Conservation (phyloP, 2,113 vertebrate genomes). For the Aegypius monachus region DNA sequence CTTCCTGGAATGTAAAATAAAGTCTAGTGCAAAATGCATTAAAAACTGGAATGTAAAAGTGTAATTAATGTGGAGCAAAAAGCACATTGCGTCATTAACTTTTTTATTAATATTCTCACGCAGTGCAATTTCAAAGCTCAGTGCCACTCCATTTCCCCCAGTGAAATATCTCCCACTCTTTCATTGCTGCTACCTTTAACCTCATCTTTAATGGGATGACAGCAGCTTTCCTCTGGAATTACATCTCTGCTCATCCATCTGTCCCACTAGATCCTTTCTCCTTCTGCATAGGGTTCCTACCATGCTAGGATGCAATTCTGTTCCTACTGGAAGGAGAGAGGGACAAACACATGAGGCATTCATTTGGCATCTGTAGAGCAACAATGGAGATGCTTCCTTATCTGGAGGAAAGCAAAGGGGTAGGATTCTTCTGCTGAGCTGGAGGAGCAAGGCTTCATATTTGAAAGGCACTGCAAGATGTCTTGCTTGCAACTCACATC, state of each 20-base stretch:
- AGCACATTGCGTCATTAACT: slow-evolving; percentile 76
- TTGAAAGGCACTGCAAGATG: background rate
- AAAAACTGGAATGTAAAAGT: slow-evolving; percentile 73
- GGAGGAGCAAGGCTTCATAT: background rate
- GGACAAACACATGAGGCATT: background rate
- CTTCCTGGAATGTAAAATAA: slow-evolving; percentile 73
- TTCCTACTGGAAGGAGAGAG: background rate
- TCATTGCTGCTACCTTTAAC: slow-evolving; percentile 72
- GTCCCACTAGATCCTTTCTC: slow-evolving; percentile 28
- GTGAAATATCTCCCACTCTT: slow-evolving; percentile 72
- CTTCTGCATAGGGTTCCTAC: background rate
- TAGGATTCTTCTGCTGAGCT: background rate
- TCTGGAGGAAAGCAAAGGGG: background rate
- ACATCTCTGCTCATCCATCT: slow-evolving; percentile 64
- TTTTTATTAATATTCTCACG: slow-evolving; percentile 76
- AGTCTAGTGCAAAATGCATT: slow-evolving; percentile 74
- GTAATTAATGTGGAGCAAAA: slow-evolving; percentile 77
- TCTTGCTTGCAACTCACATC: background rate
- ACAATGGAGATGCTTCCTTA: background rate
- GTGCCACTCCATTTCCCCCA: slow-evolving; percentile 75
- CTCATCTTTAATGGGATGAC: slow-evolving; percentile 71
- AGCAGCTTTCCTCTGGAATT: slow-evolving; percentile 68
- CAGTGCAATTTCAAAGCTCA: slow-evolving; percentile 73
- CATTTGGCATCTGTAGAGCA: background rate
- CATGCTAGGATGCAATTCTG: background rate